Evolutionary conservation across 2,797 vertebrate species (phyloP).

Genomic region (Pangasius macronema): DNA sequence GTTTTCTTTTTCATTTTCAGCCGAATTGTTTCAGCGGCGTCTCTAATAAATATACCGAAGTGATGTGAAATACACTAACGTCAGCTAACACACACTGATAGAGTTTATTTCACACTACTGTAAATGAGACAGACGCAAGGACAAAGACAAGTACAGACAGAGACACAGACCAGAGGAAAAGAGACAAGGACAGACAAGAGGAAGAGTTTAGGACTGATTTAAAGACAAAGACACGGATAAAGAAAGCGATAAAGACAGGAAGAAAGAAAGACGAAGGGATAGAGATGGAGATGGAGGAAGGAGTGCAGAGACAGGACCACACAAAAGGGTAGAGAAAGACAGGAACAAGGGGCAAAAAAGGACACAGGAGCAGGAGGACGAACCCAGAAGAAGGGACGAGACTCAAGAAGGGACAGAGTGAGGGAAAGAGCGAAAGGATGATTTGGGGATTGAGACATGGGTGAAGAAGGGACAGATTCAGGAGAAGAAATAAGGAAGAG

Average conservation of each 20-base stretch:
- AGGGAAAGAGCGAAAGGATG: too few relatives aligned
- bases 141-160: neutral
- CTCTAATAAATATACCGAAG: too few relatives aligned
- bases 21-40: too few relatives aligned
- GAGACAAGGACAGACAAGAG: neutral
- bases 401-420: too few relatives aligned
- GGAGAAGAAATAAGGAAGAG: neutral
- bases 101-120: neutral
- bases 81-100: neutral
- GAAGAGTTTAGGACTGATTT: neutral
- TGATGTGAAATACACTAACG: too few relatives aligned
- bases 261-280: neutral
- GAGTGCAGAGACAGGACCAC: too few relatives aligned
- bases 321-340: too few relatives aligned
- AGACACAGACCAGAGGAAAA: neutral
- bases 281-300: neutral
- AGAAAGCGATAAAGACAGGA: neutral
- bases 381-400: too few relatives aligned
- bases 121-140: neutral
- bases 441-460: neutral
- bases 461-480: neutral
- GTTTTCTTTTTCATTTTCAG: too few relatives aligned
- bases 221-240: neutral
- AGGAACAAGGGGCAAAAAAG: too few relatives aligned
- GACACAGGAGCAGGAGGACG: too few relatives aligned